These are phyloP conservation scores for Schizopygopsis malacanthus DNA, from an alignment of 2,797 vertebrate genomes.

Conservation along the genomic window DNA sequence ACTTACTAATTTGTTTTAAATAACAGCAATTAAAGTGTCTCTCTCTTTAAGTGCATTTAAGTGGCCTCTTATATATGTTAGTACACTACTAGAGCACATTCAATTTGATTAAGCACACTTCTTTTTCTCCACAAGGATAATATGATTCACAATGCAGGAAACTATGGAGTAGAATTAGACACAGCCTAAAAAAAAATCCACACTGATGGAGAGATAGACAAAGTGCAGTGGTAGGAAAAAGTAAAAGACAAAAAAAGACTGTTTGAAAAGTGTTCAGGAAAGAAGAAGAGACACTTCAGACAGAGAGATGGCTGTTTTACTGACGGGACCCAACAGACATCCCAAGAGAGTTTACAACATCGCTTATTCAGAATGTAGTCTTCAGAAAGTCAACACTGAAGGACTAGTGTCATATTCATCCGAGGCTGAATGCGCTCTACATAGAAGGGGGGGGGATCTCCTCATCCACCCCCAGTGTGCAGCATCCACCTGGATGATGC, in stretches of 20 bases:
- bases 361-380: neutral
- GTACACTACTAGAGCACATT: neutral
- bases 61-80: neutral
- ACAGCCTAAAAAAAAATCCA: constrained; percentile 14
- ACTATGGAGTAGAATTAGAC: neutral
- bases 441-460: too few relatives aligned
- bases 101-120: neutral
- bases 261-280: constrained; percentile 47
- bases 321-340: constrained; percentile 18
- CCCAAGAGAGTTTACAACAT: neutral
- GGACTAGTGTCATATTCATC: constrained; percentile 1
- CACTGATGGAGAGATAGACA: constrained; percentile 52
- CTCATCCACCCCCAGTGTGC: too few relatives aligned
- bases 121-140: neutral
- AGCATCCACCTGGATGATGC: too few relatives aligned
- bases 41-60: neutral
- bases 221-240: constrained; percentile 16
- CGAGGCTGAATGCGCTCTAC: neutral
- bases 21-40: neutral
- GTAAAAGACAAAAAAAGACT: constrained; percentile 40
- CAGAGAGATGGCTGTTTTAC: neutral
- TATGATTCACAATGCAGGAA: neutral
- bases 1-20: neutral
- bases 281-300: constrained; percentile 3
- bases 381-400: constrained; percentile 1